A percentile compares a stretch with the other conserved stretches of the same genome.
Evolutionary conservation across 2,113 vertebrate genomes (phyloP).

Genomic region (Anthoscopus minutus): DNA sequence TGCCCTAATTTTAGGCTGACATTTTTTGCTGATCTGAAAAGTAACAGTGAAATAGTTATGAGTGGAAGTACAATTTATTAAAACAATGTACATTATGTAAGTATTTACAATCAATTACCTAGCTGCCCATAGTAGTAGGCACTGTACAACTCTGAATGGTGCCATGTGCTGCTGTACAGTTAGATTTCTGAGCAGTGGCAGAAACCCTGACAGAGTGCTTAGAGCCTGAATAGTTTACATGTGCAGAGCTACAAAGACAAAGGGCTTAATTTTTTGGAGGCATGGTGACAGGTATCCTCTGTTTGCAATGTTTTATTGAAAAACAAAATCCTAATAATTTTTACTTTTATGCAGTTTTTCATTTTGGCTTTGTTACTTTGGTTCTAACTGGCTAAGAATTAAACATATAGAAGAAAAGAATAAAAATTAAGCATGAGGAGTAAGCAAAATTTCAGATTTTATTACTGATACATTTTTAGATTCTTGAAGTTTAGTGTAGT

Average conservation of each 20-base stretch:
- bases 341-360: not conserved
- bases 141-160: not conserved
- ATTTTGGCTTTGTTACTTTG: not conserved
- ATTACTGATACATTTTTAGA: not conserved
- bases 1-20: not conserved
- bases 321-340: not conserved
- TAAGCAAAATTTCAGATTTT: not conserved
- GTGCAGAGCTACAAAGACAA: not conserved
- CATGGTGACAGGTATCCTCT: not conserved
- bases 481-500: not conserved
- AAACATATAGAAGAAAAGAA: not conserved
- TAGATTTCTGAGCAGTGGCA: not conserved
- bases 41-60: not conserved
- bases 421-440: not conserved
- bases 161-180: not conserved
- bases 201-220: not conserved
- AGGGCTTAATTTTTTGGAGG: not conserved
- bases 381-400: not conserved
- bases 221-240: not conserved
- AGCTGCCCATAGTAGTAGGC: not conserved
- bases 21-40: not conserved
- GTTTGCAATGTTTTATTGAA: not conserved
- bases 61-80: not conserved
- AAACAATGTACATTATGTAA: not conserved
- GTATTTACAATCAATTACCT: not conserved